Conservation (phyloP, 2,888 invertebrate species). For the Belgica antarctica region DNA sequence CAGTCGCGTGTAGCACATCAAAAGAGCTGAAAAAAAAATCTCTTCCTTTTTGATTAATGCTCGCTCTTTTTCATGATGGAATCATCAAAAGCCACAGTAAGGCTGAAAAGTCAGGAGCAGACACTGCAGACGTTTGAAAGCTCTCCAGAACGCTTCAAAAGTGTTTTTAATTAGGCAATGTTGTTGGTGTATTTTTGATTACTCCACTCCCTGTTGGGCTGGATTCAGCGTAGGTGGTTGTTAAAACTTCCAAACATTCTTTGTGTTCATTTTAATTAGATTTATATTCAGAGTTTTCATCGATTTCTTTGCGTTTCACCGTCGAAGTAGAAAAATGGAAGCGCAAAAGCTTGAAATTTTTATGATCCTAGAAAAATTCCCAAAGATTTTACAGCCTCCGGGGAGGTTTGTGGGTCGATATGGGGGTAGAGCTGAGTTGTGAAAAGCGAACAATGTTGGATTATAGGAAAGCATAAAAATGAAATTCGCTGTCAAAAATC, state of each 20-base stretch:
- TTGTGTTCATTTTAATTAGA: background rate
- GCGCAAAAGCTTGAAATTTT: too few species aligned
- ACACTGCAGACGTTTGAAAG: background rate
- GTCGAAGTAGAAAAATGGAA: too few species aligned
- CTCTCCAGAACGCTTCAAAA: background rate
- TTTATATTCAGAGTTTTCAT: background rate
- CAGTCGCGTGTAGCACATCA: background rate
- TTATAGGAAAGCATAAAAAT: background rate
- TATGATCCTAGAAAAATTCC: background rate
- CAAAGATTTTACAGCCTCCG: background rate
- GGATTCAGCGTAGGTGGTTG: background rate
- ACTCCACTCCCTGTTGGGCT: background rate
- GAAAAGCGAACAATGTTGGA: background rate
- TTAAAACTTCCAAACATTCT: background rate
- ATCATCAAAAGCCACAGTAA: slow-evolving; percentile 2
- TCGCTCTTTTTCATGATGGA: slow-evolving; percentile 19
- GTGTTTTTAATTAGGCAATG: background rate
- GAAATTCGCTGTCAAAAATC: slow-evolving; percentile 30
- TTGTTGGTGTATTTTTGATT: background rate
- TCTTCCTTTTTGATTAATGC: slow-evolving; percentile 18
- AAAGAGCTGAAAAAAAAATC: background rate
- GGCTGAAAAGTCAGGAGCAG: slow-evolving; percentile 1
- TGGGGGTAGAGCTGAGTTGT: too few species aligned
- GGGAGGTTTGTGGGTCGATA: background rate
- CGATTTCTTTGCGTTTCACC: background rate